These are phyloP conservation scores for Eunapius fragilis DNA, from an alignment of 37 sponge, comb jelly and placozoan genomes.

Conservation along the genomic window DNA sequence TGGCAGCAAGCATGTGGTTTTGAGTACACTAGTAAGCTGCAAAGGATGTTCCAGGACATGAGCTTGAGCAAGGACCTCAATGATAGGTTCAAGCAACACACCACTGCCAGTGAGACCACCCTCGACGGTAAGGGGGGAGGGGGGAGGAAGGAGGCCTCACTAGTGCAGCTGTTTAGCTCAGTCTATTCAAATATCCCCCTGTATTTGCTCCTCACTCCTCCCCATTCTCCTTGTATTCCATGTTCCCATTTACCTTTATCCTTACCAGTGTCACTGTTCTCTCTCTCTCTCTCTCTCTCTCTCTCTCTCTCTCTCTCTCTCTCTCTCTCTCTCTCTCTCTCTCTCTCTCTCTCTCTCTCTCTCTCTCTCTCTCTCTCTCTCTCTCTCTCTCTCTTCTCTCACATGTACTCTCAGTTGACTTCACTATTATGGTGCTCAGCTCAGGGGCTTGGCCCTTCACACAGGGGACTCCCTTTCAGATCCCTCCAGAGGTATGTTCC, in stretches of 20 bases:
- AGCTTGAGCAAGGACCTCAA: constrained; percentile 94
- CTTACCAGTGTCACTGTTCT: not conserved
- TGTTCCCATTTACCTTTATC: not conserved
- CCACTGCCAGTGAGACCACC: constrained; percentile 25
- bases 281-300: not conserved
- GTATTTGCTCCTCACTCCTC: too few relatives aligned
- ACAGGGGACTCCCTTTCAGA: constrained; percentile 73
- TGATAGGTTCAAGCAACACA: constrained; percentile 76
- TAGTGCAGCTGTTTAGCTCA: too few relatives aligned
- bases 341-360: not conserved
- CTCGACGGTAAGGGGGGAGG: constrained; percentile 59
- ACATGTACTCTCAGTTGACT: constrained; percentile 68
- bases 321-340: not conserved
- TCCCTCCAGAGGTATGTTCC: constrained; percentile 78
- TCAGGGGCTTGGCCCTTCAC: constrained; percentile 97
- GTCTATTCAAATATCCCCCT: too few relatives aligned
- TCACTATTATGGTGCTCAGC: constrained; percentile 93
- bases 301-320: not conserved
- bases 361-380: not conserved
- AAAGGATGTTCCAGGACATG: constrained; percentile 98
- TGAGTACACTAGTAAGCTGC: constrained; percentile 98
- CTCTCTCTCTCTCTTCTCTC: not conserved
- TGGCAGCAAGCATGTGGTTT: constrained; percentile 88
- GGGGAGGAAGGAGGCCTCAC: not conserved
- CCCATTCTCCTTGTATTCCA: not conserved